A percentile compares a stretch with the other conserved stretches of the same genome.
phyloP scores from a whole-genome alignment of 2,113 vertebrate genomes.

The Cryptotis parvus region DNA sequence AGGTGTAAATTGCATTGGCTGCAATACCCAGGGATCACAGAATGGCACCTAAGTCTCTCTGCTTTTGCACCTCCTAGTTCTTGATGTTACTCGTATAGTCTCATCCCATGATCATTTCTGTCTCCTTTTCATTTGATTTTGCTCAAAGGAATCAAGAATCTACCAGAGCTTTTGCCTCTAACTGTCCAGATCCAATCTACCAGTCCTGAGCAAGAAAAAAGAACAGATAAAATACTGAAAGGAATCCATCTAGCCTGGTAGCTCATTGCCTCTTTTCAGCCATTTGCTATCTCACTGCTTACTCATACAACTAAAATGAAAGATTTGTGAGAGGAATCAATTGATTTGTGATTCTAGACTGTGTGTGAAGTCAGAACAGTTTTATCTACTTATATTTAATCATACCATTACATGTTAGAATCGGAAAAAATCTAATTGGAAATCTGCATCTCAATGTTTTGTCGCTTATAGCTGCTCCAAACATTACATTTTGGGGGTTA shows the following conservation, averaged over 20 bases:
- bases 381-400: slow-evolving; percentile 55
- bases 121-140: neutral
- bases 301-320: slow-evolving; percentile 77
- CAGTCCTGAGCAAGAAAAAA: slow-evolving; percentile 77
- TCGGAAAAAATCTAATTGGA: slow-evolving; percentile 2
- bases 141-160: slow-evolving; percentile 61
- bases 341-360: slow-evolving; percentile 69
- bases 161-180: slow-evolving; percentile 32
- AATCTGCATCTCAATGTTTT: slow-evolving; percentile 73
- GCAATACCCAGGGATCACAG: neutral
- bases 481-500: neutral
- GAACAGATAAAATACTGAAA: slow-evolving; percentile 72
- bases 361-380: slow-evolving; percentile 63
- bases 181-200: slow-evolving; percentile 71
- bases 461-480: slow-evolving; percentile 55
- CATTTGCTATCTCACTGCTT: slow-evolving; percentile 76
- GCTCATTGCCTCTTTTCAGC: slow-evolving; percentile 71
- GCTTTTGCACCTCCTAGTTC: slow-evolving; percentile 30
- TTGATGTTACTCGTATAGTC: neutral
- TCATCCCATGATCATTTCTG: neutral
- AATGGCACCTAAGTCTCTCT: neutral
- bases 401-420: slow-evolving; percentile 18
- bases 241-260: slow-evolving; percentile 72
- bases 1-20: neutral
- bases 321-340: slow-evolving; percentile 76